Percentiles rank a stretch among this genome's conserved stretches.
These are phyloP conservation scores for Vulpes vulpes DNA, from an alignment of 2,113 vertebrate species.

Conservation along the genomic window DNA sequence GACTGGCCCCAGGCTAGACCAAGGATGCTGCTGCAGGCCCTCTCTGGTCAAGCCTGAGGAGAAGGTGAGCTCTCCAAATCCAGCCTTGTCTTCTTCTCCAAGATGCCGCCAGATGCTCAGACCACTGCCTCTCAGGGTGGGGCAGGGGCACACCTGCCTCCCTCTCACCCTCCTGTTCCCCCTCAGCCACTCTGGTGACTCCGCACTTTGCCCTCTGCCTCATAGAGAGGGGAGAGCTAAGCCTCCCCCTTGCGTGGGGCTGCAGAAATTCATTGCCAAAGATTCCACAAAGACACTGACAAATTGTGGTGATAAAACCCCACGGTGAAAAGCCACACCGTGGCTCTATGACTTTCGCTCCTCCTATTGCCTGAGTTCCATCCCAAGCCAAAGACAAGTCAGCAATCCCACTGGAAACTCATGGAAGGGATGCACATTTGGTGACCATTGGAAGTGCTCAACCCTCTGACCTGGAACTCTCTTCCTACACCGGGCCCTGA, in stretches of 20 bases:
- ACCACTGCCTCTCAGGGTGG: background rate
- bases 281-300: constrained; percentile 53
- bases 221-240: background rate
- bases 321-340: background rate
- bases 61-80: background rate
- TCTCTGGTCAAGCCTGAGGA: constrained; percentile 15
- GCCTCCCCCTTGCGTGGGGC: background rate
- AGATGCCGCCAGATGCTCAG: background rate
- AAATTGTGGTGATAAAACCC: background rate
- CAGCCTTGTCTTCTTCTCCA: constrained; percentile 19
- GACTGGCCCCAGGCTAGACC: background rate
- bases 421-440: background rate
- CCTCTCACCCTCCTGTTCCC: background rate
- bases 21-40: background rate
- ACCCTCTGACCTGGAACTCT: background rate
- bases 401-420: background rate
- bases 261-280: constrained; percentile 72
- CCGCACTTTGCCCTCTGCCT: constrained; percentile 49
- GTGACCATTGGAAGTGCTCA: background rate
- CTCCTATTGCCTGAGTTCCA: background rate
- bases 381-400: constrained; percentile 71
- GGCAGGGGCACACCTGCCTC: background rate
- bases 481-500: background rate
- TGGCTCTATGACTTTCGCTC: background rate
- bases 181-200: background rate